Conservation (phyloP, 2,113 vertebrate species). For the Nyctibius bracteatus region DNA sequence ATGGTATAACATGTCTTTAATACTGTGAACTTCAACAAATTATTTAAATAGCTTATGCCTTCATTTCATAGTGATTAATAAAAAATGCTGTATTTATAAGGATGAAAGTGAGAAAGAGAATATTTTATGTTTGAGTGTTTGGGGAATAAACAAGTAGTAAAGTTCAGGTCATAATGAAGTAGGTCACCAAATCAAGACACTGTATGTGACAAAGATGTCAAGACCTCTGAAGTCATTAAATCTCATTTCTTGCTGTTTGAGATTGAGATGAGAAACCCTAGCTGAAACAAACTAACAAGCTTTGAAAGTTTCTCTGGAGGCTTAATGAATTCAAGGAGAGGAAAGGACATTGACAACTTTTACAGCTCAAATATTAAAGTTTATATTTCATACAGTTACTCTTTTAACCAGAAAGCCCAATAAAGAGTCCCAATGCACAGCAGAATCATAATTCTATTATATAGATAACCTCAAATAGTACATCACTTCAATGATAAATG, state of each 20-base stretch:
- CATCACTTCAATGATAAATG: neutral
- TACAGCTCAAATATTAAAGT: constrained; percentile 52
- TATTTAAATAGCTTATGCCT: neutral
- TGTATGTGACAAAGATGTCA: neutral
- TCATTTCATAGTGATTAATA: neutral
- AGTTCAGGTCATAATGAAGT: neutral
- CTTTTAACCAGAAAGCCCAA: neutral
- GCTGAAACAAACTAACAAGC: constrained; percentile 49
- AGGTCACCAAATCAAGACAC: neutral
- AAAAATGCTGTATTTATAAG: neutral
- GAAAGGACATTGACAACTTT: constrained; percentile 42
- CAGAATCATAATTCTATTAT: neutral
- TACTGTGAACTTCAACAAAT: neutral
- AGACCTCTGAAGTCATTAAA: constrained; percentile 45
- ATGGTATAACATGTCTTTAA: neutral
- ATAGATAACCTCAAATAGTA: neutral
- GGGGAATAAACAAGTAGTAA: neutral
- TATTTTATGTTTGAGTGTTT: neutral
- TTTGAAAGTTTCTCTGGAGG: constrained; percentile 36
- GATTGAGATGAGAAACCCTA: constrained; percentile 31
- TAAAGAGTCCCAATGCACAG: neutral
- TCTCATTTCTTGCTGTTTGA: constrained; percentile 38
- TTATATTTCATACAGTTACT: constrained; percentile 29
- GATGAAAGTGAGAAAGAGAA: neutral
- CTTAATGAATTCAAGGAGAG: constrained; percentile 61